Conservation (phyloP, 2,113 vertebrate genomes). For the Manacus vitellinus region DNA sequence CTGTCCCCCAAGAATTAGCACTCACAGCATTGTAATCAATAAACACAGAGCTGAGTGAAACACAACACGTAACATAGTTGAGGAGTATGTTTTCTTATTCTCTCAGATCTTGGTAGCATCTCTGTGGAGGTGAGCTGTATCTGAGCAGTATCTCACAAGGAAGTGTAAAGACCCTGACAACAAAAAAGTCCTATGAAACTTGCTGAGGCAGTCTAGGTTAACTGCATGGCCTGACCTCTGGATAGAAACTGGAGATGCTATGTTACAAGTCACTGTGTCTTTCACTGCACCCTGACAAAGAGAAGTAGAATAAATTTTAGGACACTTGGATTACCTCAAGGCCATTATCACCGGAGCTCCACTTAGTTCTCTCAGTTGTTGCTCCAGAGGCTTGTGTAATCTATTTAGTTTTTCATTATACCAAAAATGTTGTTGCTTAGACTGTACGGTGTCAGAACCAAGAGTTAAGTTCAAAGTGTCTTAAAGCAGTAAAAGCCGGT, state of each 20-base stretch:
- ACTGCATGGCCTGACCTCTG: not conserved
- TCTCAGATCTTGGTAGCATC: not conserved
- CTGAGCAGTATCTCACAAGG: not conserved
- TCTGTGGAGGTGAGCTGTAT: not conserved
- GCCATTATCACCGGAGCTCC: not conserved
- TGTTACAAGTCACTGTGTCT: not conserved
- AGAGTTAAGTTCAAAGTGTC: not conserved
- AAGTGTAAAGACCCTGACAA: not conserved
- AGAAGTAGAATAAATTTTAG: not conserved
- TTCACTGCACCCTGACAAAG: not conserved
- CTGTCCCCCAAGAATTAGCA: not conserved
- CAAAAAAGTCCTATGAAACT: not conserved
- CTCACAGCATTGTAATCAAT: not conserved
- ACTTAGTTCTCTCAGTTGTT: not conserved
- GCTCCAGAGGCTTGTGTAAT: not conserved
- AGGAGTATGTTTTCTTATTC: not conserved
- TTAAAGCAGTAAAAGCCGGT: not conserved
- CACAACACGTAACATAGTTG: not conserved
- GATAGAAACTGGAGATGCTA: not conserved
- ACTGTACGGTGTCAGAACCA: not conserved
- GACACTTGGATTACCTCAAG: not conserved
- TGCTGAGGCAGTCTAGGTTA: not conserved
- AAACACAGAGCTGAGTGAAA: not conserved
- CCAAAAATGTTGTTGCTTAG: not conserved
- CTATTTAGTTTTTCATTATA: not conserved